Evolutionary conservation across 1,140 invertebrate species (phyloP).

Genomic region (Ceratina japonica): DNA sequence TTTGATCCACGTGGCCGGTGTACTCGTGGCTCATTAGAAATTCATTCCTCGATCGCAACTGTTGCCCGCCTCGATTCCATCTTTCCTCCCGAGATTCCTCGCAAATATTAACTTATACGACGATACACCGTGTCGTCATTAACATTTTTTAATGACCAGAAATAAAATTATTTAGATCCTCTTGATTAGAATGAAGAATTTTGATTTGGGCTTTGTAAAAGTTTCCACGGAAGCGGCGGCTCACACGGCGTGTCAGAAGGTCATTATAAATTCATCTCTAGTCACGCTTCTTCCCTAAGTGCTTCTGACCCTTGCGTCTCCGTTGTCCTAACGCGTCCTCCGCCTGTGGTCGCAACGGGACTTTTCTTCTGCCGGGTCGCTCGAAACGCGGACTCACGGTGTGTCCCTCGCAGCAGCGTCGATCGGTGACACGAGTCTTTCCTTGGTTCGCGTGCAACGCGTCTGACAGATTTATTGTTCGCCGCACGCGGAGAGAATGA

Average conservation of each 20-base stretch:
- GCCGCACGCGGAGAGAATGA: not conserved
- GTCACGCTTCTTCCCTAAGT: constrained; percentile 41
- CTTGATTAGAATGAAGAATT: too few species aligned
- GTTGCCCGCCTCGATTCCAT: not conserved
- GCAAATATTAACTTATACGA: too few species aligned
- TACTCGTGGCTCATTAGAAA: constrained; percentile 43
- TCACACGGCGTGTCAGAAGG: constrained; percentile 20
- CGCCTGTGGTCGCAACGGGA: constrained; percentile 4
- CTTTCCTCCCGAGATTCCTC: too few species aligned
- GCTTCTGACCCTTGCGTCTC: constrained; percentile 38
- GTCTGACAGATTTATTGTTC: not conserved
- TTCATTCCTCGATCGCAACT: constrained; percentile 44
- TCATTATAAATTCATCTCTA: constrained; percentile 52
- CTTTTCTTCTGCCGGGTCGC: not conserved
- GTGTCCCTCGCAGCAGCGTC: not conserved
- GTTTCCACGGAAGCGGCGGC: constrained; percentile 43
- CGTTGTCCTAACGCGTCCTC: constrained; percentile 29
- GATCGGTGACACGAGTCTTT: not conserved
- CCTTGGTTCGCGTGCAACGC: not conserved
- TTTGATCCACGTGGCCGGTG: not conserved
- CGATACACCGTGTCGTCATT: too few species aligned
- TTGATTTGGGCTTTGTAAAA: not conserved
- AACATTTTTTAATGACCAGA: too few species aligned
- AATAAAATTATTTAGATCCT: too few species aligned
- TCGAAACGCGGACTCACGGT: not conserved